Evolutionary conservation across 2,113 vertebrate species (phyloP), one percentile per base, ranked within the genome.

Genomic region (Pardalotus punctatus): DNA sequence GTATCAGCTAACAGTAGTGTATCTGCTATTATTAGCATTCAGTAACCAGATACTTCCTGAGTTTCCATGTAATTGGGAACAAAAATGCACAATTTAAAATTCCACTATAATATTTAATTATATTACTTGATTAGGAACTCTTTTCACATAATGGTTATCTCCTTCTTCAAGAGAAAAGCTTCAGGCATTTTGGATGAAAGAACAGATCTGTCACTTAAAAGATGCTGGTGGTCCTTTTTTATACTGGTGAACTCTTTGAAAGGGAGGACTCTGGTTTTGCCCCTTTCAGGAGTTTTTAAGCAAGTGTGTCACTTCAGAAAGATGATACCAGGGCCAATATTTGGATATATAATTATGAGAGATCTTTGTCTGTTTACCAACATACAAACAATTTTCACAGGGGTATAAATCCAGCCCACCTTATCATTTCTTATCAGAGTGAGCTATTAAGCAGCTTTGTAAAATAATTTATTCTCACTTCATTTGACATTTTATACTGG

Each of bases 31-130:
- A 81, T 89, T 91, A 94, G 81, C 45, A 87, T 40, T 58, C 53
- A 83, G 89, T 67, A 94, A 94, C 35, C 57, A 93, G 83, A 95
- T 69, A 81, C 20, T 93, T 96, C 73, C 65, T 51, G 36, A 89
- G 36, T 79, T 81, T 86, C 72, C 43, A 60, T 69, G 40, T 87
- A 91, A 93, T 6, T 76, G 12, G 69, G 81, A 94, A 83, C 21
- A 91, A 94, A 95, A 83, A 81, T 56, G 53, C 25, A 51, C 15
- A 17, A 21, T 72, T 94, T 93, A 33, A 84, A 89, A 81, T 95
- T 81, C 48, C 36, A 50, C 73, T 89, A 21, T 42, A 85, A 31
- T 76, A 79, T 60, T 90, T 78, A 53, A 56, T 69, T 60, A 27
- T 71, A 84, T 74, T 81, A 72, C 72, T 94, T 56, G 43, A 92